Conservation (phyloP, 2,888 invertebrate genomes). For the Synergus umbraculus region DNA sequence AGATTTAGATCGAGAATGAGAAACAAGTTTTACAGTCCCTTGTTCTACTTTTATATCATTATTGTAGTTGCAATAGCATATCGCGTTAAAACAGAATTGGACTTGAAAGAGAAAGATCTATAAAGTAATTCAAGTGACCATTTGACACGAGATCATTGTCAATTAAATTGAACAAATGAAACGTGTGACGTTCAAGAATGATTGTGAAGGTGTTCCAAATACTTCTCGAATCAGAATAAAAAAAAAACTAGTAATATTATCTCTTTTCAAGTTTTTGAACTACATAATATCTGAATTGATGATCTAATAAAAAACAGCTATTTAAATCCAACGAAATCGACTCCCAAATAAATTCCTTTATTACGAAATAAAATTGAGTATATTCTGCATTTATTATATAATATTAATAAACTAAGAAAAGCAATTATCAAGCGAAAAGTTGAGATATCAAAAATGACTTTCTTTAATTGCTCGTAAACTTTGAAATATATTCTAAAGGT, state of each 20-base stretch:
- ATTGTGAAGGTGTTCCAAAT: neutral
- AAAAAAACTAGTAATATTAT: neutral
- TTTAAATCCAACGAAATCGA: neutral
- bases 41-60: neutral
- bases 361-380: neutral
- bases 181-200: neutral
- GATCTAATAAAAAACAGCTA: neutral
- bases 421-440: neutral
- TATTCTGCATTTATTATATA: neutral
- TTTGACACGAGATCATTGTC: constrained; percentile 9
- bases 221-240: neutral
- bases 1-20: neutral
- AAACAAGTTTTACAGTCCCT: neutral
- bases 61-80: neutral
- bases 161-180: constrained; percentile 1
- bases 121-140: neutral
- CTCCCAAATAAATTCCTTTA: neutral
- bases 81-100: neutral
- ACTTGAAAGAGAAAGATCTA: neutral
- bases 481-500: neutral
- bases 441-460: neutral
- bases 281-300: neutral
- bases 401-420: neutral
- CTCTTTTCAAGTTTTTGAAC: neutral
- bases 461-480: neutral